Evolutionary conservation across 2,888 invertebrate genomes (phyloP), one percentile per base, ranked within the genome.

Genomic region (Hyposoter didymator): DNA sequence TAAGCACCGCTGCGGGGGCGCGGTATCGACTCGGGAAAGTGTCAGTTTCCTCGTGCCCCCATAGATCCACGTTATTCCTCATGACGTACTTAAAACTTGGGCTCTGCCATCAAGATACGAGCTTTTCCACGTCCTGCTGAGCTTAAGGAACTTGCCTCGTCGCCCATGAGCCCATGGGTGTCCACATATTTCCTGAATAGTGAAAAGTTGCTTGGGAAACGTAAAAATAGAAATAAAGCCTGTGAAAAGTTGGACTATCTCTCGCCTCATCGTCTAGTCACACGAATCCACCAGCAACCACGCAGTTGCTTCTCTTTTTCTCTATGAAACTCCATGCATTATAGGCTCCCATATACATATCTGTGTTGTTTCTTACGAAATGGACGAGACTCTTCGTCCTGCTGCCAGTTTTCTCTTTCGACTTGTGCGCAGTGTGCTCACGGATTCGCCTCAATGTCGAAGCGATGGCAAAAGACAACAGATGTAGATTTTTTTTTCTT

Each of bases 231-330:
- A 14, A 19, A 22, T 3, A 49, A 28, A 32, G 8, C 43, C 14
- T 78, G 62, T 55, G 84, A 66, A 49, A 82, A 78, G 62, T 82
- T 74, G 59, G 52, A 74, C 55, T 32, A 69, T 43, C 47, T 59
- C 73, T 84, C 55, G 66, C 28, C 45, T 52, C 67, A 52, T 35
- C 78, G 67, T 49, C 73, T 81, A 84, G 49, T 78, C 66, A 64
- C 81, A 32, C 78, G 49, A n/a, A 73, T 75, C 70, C 66, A 78
- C 78, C 55, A 39, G 66, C 72, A 59, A 79, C 67, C 76, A 75
- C 78, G 39, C 78, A 79, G 55, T 79, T 75, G 70, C 55, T 78
- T 85, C 32, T 55, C 70, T 82, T 79, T 70, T 47, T 35, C 6
- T 39, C 39, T 28, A 35, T n/a, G n/a, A 72, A 66, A 14, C 67